A percentile compares a stretch with the other conserved stretches of the same genome.
Evolutionary conservation across 2,888 invertebrate species (phyloP).

Genomic region (Hermodice carunculata): DNA sequence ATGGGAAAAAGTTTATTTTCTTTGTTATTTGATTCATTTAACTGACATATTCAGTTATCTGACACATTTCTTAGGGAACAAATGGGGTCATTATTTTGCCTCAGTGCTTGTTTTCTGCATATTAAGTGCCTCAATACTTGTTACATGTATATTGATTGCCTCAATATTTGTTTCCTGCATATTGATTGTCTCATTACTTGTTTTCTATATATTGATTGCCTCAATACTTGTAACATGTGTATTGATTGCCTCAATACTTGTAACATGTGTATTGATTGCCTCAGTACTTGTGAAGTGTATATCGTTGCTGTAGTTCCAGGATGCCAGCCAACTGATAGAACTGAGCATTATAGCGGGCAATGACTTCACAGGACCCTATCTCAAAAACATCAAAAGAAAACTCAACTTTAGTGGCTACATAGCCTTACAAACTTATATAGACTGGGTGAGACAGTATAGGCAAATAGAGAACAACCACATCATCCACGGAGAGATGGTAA

Average conservation of each 20-base stretch:
- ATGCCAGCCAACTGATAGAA: conserved; percentile 50
- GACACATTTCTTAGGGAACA: too few relatives aligned
- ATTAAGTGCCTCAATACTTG: too few relatives aligned
- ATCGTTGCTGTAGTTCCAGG: conserved; percentile 26
- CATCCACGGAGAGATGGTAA: conserved; percentile 53
- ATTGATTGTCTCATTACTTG: too few relatives aligned
- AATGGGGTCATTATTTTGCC: too few relatives aligned
- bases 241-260: background rate
- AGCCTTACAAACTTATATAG: conserved; percentile 46
- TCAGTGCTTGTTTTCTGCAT: too few relatives aligned
- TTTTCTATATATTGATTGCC: background rate
- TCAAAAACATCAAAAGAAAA: conserved; percentile 35
- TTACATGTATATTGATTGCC: too few relatives aligned
- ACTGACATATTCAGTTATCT: too few relatives aligned
- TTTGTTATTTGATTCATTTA: too few relatives aligned
- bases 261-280: too few relatives aligned
- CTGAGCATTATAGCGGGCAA: conserved; percentile 62
- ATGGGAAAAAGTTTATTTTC: too few relatives aligned
- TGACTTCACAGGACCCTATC: conserved; percentile 57
- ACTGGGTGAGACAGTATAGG: conserved; percentile 51
- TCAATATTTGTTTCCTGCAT: too few relatives aligned
- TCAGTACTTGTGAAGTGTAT: background rate
- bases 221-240: background rate
- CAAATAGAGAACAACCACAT: conserved; percentile 52
- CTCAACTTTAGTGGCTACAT: conserved; percentile 47